These are phyloP conservation scores for Megaptera novaeangliae DNA, from an alignment of 2,113 vertebrate species.

Conservation along the genomic window DNA sequence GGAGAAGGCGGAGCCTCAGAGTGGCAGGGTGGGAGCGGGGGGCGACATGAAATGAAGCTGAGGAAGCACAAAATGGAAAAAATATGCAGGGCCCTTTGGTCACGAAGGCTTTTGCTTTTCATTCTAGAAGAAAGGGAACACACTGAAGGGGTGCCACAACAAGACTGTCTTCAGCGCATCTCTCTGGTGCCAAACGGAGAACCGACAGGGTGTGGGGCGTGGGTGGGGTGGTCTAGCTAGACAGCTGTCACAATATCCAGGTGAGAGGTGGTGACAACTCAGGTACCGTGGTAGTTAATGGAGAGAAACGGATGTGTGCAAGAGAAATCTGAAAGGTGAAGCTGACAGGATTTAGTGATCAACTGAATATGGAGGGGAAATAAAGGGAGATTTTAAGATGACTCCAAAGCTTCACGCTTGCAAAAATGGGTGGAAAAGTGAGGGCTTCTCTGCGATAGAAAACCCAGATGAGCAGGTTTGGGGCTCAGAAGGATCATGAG, in stretches of 20 bases:
- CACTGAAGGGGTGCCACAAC: not conserved
- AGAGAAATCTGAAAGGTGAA: not conserved
- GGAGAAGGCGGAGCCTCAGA: not conserved
- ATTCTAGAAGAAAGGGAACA: not conserved
- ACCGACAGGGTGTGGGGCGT: no score
- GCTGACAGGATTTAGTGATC: not conserved
- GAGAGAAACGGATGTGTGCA: not conserved
- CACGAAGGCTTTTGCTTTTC: not conserved
- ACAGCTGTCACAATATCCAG: no score
- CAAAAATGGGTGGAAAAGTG: not conserved
- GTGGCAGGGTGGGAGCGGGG: not conserved
- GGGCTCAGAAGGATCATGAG: not conserved
- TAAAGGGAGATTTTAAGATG: not conserved
- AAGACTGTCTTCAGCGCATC: not conserved
- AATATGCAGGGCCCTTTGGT: not conserved
- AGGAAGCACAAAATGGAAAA: not conserved
- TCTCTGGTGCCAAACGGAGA: not conserved
- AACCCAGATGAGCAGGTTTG: not conserved
- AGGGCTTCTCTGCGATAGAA: not conserved
- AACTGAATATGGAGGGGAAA: not conserved
- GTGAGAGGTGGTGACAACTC: not conserved
- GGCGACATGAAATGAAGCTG: accelerated
- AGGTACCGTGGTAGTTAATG: accelerated
- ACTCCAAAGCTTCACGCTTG: not conserved
- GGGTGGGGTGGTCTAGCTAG: not conserved